These are phyloP conservation scores for Carlito syrichta DNA, from an alignment of 2,113 vertebrate genomes.

Conservation along the genomic window DNA sequence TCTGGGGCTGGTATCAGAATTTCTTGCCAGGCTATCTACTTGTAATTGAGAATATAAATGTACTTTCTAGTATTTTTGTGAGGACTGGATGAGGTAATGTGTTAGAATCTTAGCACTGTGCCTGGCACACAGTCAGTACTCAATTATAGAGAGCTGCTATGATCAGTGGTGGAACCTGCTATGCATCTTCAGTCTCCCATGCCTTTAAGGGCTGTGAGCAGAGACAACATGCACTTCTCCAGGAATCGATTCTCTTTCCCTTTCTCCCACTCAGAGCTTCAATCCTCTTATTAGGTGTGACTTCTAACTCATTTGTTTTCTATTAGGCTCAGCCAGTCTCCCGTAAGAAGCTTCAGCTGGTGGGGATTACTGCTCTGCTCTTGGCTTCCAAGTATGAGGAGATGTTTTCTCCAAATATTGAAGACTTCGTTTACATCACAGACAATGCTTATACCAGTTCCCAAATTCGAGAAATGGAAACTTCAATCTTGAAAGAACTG, in stretches of 20 bases:
- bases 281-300: background rate
- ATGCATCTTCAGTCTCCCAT: background rate
- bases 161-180: background rate
- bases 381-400: conserved; percentile 97
- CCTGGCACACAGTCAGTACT: background rate
- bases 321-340: conserved; percentile 87
- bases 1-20: background rate
- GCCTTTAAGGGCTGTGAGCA: background rate
- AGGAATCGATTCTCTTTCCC: background rate
- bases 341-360: conserved; percentile 92
- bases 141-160: background rate
- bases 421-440: conserved; percentile 95
- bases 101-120: background rate
- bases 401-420: conserved; percentile 88
- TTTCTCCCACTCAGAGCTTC: background rate
- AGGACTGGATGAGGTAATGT: background rate
- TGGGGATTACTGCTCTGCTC: conserved; percentile 91
- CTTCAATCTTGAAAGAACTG: conserved; percentile 85
- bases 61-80: background rate
- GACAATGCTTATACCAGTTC: conserved; percentile 89
- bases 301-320: background rate
- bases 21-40: background rate
- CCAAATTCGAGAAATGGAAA: conserved; percentile 94
- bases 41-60: background rate
- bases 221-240: background rate